Base-by-base conservation (phyloP, 2,113 vertebrate species). In the Lota lota region DNA sequence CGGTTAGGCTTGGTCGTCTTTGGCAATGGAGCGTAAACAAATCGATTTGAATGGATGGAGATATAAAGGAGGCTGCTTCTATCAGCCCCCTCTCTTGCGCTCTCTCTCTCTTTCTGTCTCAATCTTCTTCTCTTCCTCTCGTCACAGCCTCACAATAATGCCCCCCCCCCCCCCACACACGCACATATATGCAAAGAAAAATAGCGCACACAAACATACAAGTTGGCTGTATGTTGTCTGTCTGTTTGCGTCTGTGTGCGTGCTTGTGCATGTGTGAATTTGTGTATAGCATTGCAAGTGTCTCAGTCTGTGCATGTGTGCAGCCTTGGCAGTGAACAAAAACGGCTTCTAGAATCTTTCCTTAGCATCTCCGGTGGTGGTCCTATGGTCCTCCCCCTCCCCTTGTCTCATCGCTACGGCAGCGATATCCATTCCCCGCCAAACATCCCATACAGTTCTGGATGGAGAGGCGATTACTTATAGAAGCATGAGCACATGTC, bases 1-100 rank as follows among this genome's bases (percentile, higher is more conserved):
- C 85, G 79, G 81, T 87, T 85, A 83, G 79, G 85, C 82, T 83
- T 86, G 84, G 79, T 83, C 81, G 80, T 22, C 21, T 60, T 60
- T 60, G 21, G 58, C 21, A 60, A n/a, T n/a, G 14, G 58, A 10
- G 58, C 58, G 58, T 60, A 15, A 60, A 22, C 58, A 60, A 60
- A 22, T 56, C 17, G 53, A 56, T 56, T 56, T 56, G 53, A 56
- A 56, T 56, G 53, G 53, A 56, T 56, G 53, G n/a, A 56, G 53
- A 56, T 56, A 56, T 56, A 18, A 56, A 56, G 53, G 16, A 56
- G 53, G 53, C 16, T 17, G 53, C 53, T 56, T 56, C 53, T 56
- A 56, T 56, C 16, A n/a, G 16, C 17, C 14, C 53, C 53, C 53
- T 14, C 53, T 56, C 16, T 17, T 16, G 14, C 16, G 17, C 53